phyloP scores from a whole-genome alignment of 1,140 invertebrate species.

The Cardiocondyla obscurior region DNA sequence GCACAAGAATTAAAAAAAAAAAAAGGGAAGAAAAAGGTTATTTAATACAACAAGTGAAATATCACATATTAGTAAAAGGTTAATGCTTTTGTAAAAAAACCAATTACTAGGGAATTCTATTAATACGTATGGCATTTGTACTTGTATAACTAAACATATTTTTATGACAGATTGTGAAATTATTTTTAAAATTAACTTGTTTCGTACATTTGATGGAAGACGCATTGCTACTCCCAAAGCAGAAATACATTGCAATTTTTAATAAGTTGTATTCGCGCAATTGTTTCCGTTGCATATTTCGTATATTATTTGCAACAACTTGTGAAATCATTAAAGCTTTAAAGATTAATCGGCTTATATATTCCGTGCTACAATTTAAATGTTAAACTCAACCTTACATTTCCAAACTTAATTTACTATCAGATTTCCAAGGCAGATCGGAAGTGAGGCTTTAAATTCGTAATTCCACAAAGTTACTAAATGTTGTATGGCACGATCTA shows the following conservation, averaged over 20 bases:
- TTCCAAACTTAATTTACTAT: conserved; percentile 9
- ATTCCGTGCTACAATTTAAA: neutral
- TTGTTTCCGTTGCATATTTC: neutral
- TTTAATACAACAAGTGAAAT: neutral
- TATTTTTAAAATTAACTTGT: conserved; percentile 83
- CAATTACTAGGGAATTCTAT: conserved; percentile 84
- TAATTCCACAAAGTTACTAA: neutral
- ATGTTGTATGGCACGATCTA: neutral
- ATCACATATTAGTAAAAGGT: conserved; percentile 1
- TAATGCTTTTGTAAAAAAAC: conserved; percentile 78
- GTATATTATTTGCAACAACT: neutral
- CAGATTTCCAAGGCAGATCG: neutral
- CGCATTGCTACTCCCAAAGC: conserved; percentile 83
- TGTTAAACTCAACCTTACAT: neutral
- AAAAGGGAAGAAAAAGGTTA: too few species aligned
- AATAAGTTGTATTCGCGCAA: neutral
- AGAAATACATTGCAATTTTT: neutral
- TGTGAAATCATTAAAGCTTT: neutral
- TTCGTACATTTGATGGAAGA: conserved; percentile 84
- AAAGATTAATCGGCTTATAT: neutral
- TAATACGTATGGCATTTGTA: too few species aligned
- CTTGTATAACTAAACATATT: too few species aligned
- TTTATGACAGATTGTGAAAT: conserved; percentile 85
- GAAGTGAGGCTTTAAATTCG: neutral
- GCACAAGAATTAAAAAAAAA: neutral